These are phyloP conservation scores for Enteromius argenteus DNA, from an alignment of 2,797 vertebrate genomes.

Conservation along the genomic window DNA sequence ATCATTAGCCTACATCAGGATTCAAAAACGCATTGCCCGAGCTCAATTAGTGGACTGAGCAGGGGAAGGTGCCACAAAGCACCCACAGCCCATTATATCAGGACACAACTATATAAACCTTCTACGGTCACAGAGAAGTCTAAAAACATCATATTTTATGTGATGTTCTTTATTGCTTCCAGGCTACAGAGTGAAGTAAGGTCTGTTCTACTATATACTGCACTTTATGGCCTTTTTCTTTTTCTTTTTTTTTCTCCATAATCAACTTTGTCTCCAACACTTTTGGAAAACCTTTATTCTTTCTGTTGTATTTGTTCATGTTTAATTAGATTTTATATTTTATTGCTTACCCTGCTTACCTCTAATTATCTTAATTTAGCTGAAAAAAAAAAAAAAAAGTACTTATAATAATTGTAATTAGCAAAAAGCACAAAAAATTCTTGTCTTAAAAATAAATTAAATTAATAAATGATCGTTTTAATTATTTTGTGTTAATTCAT, in stretches of 20 bases:
- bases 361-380: not conserved
- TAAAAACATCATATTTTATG: slow-evolving; percentile 34
- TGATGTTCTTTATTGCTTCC: slow-evolving; percentile 7
- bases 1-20: slow-evolving; percentile 69
- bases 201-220: not conserved
- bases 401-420: not conserved
- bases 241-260: not conserved
- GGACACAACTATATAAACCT: slow-evolving; percentile 53
- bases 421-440: not conserved
- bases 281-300: not conserved
- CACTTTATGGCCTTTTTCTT: not conserved
- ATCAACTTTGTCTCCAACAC: not conserved
- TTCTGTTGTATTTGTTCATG: not conserved
- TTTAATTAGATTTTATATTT: not conserved
- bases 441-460: not conserved
- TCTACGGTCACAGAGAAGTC: slow-evolving; percentile 28
- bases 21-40: slow-evolving; percentile 63
- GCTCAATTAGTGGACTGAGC: slow-evolving; percentile 63
- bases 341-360: not conserved
- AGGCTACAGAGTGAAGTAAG: not conserved
- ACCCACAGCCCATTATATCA: slow-evolving; percentile 55
- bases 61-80: slow-evolving; percentile 57
- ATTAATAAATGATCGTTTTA: not conserved
- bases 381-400: not conserved
- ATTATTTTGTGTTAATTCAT: not conserved